Evolutionary conservation across 2,888 invertebrate species (phyloP).

Genomic region (Diploptera punctata): DNA sequence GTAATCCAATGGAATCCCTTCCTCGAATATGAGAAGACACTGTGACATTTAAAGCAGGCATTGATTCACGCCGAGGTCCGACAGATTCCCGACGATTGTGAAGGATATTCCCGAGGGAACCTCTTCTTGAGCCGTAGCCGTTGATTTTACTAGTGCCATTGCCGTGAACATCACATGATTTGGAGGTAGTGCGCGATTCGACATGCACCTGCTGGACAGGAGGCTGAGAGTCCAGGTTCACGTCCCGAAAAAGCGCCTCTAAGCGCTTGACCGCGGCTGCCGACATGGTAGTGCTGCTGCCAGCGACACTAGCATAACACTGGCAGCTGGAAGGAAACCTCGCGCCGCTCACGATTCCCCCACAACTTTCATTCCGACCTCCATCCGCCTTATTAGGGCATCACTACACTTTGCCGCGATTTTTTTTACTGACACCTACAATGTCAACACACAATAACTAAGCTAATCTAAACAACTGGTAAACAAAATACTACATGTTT

Average conservation of each 20-base stretch:
- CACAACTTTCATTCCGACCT: slow-evolving; percentile 1
- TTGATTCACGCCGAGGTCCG: slow-evolving; percentile 57
- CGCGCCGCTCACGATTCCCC: slow-evolving; percentile 13
- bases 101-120: slow-evolving; percentile 63
- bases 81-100: slow-evolving; percentile 60
- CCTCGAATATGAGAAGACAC: slow-evolving; percentile 3
- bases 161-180: slow-evolving; percentile 76
- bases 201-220: slow-evolving; percentile 45
- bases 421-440: not conserved
- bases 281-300: slow-evolving; percentile 5
- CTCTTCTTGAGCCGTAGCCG: slow-evolving; percentile 62
- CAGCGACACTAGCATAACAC: not conserved
- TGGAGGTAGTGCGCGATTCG: slow-evolving; percentile 63
- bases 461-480: too few species aligned
- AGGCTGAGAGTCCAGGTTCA: slow-evolving; percentile 62
- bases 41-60: slow-evolving; percentile 53
- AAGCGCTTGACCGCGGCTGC: slow-evolving; percentile 72
- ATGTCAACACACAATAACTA: not conserved
- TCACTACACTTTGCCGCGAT: not conserved
- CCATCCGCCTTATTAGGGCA: slow-evolving; percentile 30
- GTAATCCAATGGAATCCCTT: slow-evolving; percentile 26
- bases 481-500: too few species aligned
- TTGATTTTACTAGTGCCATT: slow-evolving; percentile 53
- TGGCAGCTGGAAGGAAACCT: not conserved
- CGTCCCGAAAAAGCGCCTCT: slow-evolving; percentile 74